Percentiles rank a stretch among this genome's conserved stretches.
Evolutionary conservation across 2,888 invertebrate species (phyloP).

Genomic region (Merodon equestris): DNA sequence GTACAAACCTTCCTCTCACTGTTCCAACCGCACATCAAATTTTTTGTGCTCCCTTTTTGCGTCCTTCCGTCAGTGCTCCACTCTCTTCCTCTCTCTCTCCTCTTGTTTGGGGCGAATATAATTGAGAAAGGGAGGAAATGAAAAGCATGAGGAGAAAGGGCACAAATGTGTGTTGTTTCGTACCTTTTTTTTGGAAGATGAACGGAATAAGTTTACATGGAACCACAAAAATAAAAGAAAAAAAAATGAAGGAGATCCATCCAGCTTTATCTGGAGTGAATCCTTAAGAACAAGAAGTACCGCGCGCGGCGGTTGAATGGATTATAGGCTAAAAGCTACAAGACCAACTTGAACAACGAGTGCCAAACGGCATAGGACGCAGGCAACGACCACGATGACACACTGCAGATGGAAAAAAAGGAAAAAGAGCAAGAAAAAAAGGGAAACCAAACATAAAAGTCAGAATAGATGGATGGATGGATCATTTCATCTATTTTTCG

Average conservation of each 20-base stretch:
- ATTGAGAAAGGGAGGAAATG: conserved; percentile 45
- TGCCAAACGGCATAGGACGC: neutral
- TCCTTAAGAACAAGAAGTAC: conserved; percentile 53
- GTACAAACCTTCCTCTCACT: conserved; percentile 33
- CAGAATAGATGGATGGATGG: conserved; percentile 50
- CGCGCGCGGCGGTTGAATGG: conserved; percentile 33
- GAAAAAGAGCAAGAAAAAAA: neutral
- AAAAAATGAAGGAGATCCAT: conserved; percentile 49
- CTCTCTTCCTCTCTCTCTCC: neutral
- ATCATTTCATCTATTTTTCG: conserved; percentile 55
- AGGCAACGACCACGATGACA: conserved; percentile 5
- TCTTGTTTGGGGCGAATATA: conserved; percentile 38
- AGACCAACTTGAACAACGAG: no score
- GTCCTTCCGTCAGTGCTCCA: no score
- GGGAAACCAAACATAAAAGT: no score
- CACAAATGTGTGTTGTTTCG: conserved; percentile 33
- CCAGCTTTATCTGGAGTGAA: conserved; percentile 60
- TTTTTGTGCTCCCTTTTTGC: neutral
- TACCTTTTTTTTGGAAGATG: conserved; percentile 2
- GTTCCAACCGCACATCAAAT: conserved; percentile 50
- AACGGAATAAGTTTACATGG: no score
- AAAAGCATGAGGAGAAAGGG: conserved; percentile 4
- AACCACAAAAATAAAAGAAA: neutral
- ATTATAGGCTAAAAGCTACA: conserved; percentile 39
- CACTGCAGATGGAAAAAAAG: conserved; percentile 34